phyloP scores from a whole-genome alignment of 2,888 invertebrate genomes.

The Autographa gamma region DNA sequence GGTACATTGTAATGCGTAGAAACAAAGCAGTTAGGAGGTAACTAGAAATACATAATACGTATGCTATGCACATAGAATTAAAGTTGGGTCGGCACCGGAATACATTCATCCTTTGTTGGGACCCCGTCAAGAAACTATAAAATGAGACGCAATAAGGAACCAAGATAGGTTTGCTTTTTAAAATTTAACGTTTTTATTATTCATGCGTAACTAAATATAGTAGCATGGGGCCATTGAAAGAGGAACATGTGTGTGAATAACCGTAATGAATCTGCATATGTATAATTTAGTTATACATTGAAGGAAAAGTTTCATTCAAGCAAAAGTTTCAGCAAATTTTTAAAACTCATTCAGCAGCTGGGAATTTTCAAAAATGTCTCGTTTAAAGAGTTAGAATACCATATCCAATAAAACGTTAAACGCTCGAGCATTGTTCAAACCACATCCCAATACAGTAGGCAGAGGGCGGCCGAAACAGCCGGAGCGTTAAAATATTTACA shows the following conservation, averaged over 20 bases:
- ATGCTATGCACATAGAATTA: conserved; percentile 72
- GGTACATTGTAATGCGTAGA: conserved; percentile 68
- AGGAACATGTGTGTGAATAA: conserved; percentile 17
- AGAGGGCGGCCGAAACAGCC: conserved; percentile 67
- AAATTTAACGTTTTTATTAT: conserved; percentile 20
- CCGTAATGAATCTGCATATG: conserved; percentile 17
- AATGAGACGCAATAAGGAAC: conserved; percentile 53
- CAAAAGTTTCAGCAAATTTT: conserved; percentile 12
- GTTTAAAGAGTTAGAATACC: conserved; percentile 30
- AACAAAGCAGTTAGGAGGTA: conserved; percentile 71
- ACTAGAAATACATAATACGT: conserved; percentile 71
- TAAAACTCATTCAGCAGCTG: conserved; percentile 9
- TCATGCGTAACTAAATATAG: conserved; percentile 21
- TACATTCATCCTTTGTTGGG: conserved; percentile 72
- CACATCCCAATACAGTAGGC: conserved; percentile 68
- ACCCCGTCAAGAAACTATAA: conserved; percentile 52
- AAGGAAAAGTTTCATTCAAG: background rate
- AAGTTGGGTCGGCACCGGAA: conserved; percentile 70
- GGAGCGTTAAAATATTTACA: conserved; percentile 81
- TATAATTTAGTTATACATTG: conserved; percentile 14
- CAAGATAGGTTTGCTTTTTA: conserved; percentile 35
- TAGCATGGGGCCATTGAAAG: conserved; percentile 27
- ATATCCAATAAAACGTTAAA: conserved; percentile 50
- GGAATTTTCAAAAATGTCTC: conserved; percentile 10
- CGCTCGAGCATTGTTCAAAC: conserved; percentile 56